Evolutionary conservation across 2,113 vertebrate species (phyloP), one percentile per base, ranked within the genome.

Genomic region (Hippocampus abdominalis): DNA sequence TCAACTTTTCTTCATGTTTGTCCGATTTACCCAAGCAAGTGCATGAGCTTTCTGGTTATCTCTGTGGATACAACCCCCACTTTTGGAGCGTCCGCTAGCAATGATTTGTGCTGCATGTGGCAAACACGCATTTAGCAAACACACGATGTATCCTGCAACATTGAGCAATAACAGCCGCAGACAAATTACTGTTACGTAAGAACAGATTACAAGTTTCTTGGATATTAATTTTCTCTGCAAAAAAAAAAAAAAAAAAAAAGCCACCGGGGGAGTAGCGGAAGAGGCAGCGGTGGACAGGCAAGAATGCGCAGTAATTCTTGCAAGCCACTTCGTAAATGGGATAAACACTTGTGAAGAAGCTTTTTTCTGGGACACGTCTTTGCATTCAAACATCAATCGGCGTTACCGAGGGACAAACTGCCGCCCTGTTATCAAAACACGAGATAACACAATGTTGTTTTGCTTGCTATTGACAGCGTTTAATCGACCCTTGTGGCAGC

Each of bases 151-250:
- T 64, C 62, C 62, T 64, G 40, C 62, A 64, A 64, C 40, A 9
- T 64, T 44, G n/a, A 64, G 39, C 40, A 64, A 64, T 46, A 64
- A 64, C 29, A 25, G 62, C 62, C 62, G 36, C 60, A 42, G 61
- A 63, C 62, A 64, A 64, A 44, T 46, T 64, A 40, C 62, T 44
- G 62, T 64, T 64, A 64, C 40, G 62, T 40, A 64, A 64, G 40
- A 64, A 40, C 62, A 44, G 62, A 64, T 64, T 64, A 64, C 62
- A 64, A 64, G 62, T 64, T 64, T 64, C 62, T 64, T 64, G 40
- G 62, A 64, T 64, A 64, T 64, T 64, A 64, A 64, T 64, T 64
- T 64, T 64, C 62, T 64, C 62, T 44, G n/a, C n/a, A 23, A 64
- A 64, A 46, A 46, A 64, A 32, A 64, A 29, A 18, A 32, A 42